phyloP scores from a whole-genome alignment of 2,797 vertebrate genomes.

The Siniperca obscura region DNA sequence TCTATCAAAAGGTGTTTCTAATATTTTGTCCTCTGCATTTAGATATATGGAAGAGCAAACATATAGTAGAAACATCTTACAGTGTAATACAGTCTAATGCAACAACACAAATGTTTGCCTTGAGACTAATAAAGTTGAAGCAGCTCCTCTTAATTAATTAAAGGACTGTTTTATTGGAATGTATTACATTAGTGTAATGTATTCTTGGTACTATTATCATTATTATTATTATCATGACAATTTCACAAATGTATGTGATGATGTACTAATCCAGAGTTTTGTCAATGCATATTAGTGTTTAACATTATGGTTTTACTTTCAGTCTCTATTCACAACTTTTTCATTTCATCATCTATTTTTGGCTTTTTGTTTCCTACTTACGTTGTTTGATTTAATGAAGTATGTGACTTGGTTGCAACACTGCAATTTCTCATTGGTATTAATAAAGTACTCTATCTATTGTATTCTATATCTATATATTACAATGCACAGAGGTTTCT shows the following conservation, averaged over 20 bases:
- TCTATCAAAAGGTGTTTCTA: neutral
- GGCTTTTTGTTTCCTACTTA: no score
- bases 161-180: neutral
- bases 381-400: no score
- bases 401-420: neutral
- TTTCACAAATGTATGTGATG: neutral
- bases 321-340: no score
- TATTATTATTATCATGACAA: neutral
- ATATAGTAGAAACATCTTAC: no score
- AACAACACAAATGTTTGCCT: neutral
- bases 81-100: neutral
- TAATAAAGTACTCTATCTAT: neutral
- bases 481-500: neutral
- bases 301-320: neutral
- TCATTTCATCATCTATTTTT: neutral
- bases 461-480: no score
- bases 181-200: neutral
- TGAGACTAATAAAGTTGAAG: neutral
- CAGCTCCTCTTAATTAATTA: neutral
- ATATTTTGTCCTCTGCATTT: neutral
- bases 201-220: neutral
- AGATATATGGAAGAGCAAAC: neutral
- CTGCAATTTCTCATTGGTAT: neutral
- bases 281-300: neutral
- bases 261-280: neutral